Conservation (phyloP, 2,113 vertebrate genomes). For the Eulemur rufifrons region DNA sequence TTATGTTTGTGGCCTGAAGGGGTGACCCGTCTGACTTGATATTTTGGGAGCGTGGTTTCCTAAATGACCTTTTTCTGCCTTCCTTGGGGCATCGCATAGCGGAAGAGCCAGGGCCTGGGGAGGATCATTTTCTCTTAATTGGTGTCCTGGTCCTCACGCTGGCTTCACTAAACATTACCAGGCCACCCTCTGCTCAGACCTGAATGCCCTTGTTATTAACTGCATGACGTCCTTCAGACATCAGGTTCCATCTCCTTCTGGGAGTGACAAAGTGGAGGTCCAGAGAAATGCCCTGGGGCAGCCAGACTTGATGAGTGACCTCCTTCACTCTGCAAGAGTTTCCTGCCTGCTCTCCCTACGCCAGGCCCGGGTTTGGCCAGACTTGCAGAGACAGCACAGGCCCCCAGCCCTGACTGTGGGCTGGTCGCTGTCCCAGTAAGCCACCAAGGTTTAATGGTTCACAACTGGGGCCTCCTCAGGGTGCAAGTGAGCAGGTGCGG, state of each 20-base stretch:
- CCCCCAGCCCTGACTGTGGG: background rate
- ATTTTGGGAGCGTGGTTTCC: background rate
- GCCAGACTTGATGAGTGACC: background rate
- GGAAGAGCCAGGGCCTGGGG: background rate
- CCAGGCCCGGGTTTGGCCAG: background rate
- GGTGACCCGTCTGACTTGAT: background rate
- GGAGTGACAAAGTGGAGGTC: background rate
- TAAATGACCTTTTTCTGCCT: background rate
- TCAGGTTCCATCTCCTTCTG: constrained; percentile 1
- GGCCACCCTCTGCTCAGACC: constrained; percentile 14
- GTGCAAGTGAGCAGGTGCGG: background rate
- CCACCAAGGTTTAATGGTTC: background rate
- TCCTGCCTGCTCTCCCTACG: background rate
- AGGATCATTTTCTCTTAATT: constrained; percentile 31
- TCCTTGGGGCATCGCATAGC: background rate
- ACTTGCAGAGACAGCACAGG: fast-evolving
- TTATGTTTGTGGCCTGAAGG: constrained; percentile 16
- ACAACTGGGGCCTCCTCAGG: fast-evolving
- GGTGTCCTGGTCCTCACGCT: background rate
- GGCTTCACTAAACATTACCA: background rate
- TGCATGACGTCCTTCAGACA: background rate
- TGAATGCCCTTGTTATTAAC: background rate
- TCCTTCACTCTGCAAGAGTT: background rate
- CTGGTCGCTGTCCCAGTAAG: background rate
- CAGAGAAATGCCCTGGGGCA: constrained; percentile 18